Conservation (phyloP, 2,888 invertebrate species). For the Plagodis pulveraria region DNA sequence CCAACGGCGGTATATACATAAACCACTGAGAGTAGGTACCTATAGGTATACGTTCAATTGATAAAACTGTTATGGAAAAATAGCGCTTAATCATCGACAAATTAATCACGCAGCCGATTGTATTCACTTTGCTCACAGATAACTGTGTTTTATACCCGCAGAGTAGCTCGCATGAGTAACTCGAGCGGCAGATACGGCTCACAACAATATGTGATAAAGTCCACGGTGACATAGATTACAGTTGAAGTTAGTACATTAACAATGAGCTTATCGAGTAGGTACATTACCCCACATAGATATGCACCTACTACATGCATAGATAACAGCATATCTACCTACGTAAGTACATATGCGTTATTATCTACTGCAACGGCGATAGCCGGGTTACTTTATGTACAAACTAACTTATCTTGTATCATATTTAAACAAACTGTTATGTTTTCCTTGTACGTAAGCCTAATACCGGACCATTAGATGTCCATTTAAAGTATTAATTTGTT, state of each 20-base stretch:
- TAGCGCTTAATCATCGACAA: conserved; percentile 22
- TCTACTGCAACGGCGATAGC: conserved; percentile 12
- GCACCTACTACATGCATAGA: conserved; percentile 1
- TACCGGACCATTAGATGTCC: too few relatives aligned
- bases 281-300: conserved; percentile 30
- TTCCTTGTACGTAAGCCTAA: not conserved
- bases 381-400: conserved; percentile 3
- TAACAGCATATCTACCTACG: not conserved
- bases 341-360: conserved; percentile 1
- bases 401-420: conserved; percentile 8
- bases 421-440: conserved; percentile 13
- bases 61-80: conserved; percentile 3
- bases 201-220: conserved; percentile 16
- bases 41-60: not conserved
- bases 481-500: too few relatives aligned
- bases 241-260: not conserved
- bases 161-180: conserved; percentile 11
- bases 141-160: conserved; percentile 11
- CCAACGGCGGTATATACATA: too few relatives aligned
- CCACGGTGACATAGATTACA: conserved; percentile 8
- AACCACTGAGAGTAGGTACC: too few relatives aligned
- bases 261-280: conserved; percentile 26
- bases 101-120: conserved; percentile 24
- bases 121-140: conserved; percentile 19
- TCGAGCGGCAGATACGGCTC: not conserved